Evolutionary conservation across 2,797 vertebrate genomes (phyloP).

Genomic region (Neoniphon sammara): DNA sequence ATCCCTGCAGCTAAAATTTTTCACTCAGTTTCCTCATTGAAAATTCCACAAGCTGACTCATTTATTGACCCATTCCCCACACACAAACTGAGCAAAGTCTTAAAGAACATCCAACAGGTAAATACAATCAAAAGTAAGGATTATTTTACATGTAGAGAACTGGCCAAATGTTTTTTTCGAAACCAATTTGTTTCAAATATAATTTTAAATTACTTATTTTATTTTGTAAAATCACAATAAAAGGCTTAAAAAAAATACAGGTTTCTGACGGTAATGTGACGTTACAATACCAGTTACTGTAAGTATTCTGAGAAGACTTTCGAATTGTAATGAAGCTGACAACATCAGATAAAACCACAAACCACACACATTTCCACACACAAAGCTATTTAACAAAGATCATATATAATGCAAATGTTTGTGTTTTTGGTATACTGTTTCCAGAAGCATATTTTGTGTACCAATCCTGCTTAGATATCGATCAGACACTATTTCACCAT

Average conservation of each 20-base stretch:
- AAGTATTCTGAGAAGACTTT: not conserved
- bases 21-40: conserved; percentile 22
- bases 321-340: not conserved
- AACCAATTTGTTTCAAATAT: conserved; percentile 48
- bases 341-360: no score
- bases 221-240: conserved; percentile 74
- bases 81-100: conserved; percentile 3
- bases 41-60: conserved; percentile 3
- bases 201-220: conserved; percentile 63
- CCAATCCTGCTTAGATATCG: no score
- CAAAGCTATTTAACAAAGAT: not conserved
- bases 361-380: no score
- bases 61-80: conserved; percentile 49
- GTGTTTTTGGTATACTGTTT: not conserved
- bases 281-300: not conserved
- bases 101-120: not conserved
- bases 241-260: conserved; percentile 51
- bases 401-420: not conserved
- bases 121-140: conserved; percentile 33
- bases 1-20: conserved; percentile 34
- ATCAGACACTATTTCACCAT: no score
- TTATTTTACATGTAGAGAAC: conserved; percentile 57
- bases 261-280: conserved; percentile 19
- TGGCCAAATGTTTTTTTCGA: conserved; percentile 65
- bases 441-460: not conserved